These are phyloP conservation scores for Cryptus armator DNA, from an alignment of 2,888 invertebrate species.

Conservation along the genomic window DNA sequence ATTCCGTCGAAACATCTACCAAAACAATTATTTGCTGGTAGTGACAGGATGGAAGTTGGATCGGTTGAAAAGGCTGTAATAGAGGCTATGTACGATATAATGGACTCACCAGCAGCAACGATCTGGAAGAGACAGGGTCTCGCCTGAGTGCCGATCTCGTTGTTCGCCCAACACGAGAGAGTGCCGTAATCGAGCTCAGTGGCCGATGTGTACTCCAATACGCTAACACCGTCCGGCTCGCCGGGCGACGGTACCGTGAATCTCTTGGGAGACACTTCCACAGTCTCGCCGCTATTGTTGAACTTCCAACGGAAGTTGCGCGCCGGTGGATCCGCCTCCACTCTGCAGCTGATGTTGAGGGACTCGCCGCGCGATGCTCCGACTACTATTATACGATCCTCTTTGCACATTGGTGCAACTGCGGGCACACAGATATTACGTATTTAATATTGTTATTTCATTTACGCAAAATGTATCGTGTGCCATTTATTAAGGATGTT, in stretches of 20 bases:
- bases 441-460: neutral
- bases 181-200: conserved; percentile 94
- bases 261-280: conserved; percentile 92
- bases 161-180: conserved; percentile 94
- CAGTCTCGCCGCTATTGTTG: conserved; percentile 96
- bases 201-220: conserved; percentile 87
- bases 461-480: neutral
- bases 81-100: conserved; percentile 12
- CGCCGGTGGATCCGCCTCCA: conserved; percentile 96
- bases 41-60: neutral
- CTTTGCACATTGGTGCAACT: conserved; percentile 94
- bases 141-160: conserved; percentile 93
- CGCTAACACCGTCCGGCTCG: conserved; percentile 90
- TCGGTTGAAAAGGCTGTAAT: conserved; percentile 6
- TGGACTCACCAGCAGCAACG: conserved; percentile 92
- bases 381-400: conserved; percentile 92
- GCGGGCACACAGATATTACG: conserved; percentile 75
- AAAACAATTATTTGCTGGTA: neutral
- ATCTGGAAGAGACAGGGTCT: conserved; percentile 95
- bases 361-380: conserved; percentile 96
- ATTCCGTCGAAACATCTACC: neutral
- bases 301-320: conserved; percentile 97
- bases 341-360: conserved; percentile 94
- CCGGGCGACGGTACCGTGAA: conserved; percentile 86
- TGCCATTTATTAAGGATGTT: too few species aligned